phyloP scores from a whole-genome alignment of 2,888 invertebrate genomes.

The Heliconius hortense region DNA sequence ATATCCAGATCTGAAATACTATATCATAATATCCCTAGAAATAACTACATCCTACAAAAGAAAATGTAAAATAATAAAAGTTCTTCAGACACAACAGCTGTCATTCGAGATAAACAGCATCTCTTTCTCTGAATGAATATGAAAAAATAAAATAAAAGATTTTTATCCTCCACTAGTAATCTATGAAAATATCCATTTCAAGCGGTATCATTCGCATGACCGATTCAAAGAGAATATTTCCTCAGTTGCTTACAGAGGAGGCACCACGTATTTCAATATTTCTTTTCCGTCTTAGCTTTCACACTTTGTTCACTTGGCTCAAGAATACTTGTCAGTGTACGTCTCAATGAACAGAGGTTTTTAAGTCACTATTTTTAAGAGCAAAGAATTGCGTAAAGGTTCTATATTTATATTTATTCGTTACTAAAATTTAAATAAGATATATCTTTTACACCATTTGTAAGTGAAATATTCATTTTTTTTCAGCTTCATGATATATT shows the following conservation, averaged over 20 bases:
- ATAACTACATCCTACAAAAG: not conserved
- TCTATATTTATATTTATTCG: too few species aligned
- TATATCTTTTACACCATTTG: not conserved
- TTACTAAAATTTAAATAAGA: too few species aligned
- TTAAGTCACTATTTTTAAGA: conserved; percentile 5
- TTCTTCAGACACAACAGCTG: not conserved
- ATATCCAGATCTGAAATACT: too few species aligned
- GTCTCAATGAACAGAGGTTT: conserved; percentile 38
- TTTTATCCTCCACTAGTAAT: conserved; percentile 29
- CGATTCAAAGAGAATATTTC: conserved; percentile 37
- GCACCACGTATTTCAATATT: conserved; percentile 37
- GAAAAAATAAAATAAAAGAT: conserved; percentile 24
- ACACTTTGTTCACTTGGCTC: conserved; percentile 40
- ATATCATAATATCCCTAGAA: too few species aligned
- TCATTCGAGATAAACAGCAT: conserved; percentile 6
- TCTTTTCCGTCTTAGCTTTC: conserved; percentile 38
- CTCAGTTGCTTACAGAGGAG: conserved; percentile 31
- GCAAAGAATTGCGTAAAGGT: too few species aligned
- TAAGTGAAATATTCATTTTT: not conserved
- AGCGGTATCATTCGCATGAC: conserved; percentile 39
- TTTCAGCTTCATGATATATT: too few species aligned
- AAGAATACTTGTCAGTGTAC: conserved; percentile 39
- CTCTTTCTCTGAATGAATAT: not conserved
- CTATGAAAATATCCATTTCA: conserved; percentile 41
- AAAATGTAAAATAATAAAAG: not conserved